Base-by-base conservation (phyloP, 2,888 invertebrate species). In the Nomada lathburiana region DNA sequence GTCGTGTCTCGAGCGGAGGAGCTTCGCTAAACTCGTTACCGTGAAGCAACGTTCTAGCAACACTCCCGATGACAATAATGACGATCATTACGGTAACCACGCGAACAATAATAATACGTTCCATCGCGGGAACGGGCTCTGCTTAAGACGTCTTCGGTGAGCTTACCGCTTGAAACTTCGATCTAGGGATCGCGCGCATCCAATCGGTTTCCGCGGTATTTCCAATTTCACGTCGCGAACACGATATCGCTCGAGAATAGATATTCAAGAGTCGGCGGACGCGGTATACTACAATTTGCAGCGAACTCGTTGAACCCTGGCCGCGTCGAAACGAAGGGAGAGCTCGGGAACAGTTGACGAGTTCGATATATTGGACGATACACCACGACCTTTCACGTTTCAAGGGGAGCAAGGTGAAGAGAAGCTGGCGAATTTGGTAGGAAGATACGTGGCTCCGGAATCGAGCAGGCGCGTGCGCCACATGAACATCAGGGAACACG, bases 401-500 rank as follows among this genome's bases (percentile, higher is more conserved):
- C 47, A 16, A 13, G 47, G 47, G 13, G 1, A 23, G 29, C 44
- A 16, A 36, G 52, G 62, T 23, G 63, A 70, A 62, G 71, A 62
- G 72, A 69, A 68, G 81, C 80, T 79, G 74, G 85, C 76, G 84
- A 89, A 87, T 88, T 67, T 82, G 84, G 82, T 76, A 86, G 83
- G 81, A 70, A 68, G 80, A 65, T 70, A 47, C 64, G 50, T 76
- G 68, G 57, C 74, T 55, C 68, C 59, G 75, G 69, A 76, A 68
- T 81, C 70, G 65, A 67, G 92, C 91, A 90, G 91, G 88, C 91
- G 92, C 90, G 91, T 91, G 88, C 90, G 91, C 90, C 90, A 89
- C 89, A 90, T 79, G 86, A 90, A 91, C 92, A 91, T 89, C 90
- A 74, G 7, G 86, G 89, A 91, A 92, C 93, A 92, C 90, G 92